A percentile compares a stretch with the other conserved stretches of the same genome.
phyloP scores from a whole-genome alignment of 2,113 vertebrate species.

The Ranitomeya imitator region DNA sequence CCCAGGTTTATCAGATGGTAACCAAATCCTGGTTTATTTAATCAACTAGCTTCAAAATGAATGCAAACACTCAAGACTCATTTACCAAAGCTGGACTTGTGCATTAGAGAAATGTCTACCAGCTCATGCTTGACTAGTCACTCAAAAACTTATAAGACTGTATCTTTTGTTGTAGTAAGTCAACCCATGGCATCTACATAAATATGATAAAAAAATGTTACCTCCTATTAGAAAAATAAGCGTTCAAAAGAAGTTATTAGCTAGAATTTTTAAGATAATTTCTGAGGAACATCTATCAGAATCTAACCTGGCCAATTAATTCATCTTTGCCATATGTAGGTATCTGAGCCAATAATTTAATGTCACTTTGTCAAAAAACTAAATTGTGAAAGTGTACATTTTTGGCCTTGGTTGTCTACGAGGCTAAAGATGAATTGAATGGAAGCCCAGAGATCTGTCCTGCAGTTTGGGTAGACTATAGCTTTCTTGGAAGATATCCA shows the following conservation, averaged over 20 bases:
- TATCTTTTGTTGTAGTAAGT: neutral
- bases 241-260: neutral
- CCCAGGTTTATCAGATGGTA: conserved; percentile 46
- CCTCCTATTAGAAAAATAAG: neutral
- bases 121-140: neutral
- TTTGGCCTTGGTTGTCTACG: neutral
- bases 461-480: neutral
- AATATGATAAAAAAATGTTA: neutral
- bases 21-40: conserved; percentile 17
- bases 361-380: neutral
- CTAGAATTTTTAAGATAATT: neutral
- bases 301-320: neutral
- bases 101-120: neutral
- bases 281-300: neutral
- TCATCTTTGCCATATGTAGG: neutral
- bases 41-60: neutral
- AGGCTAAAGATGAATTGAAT: neutral
- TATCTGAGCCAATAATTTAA: neutral
- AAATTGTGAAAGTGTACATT: neutral
- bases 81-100: neutral
- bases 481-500: neutral
- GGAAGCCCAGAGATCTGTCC: neutral
- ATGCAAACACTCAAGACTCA: neutral
- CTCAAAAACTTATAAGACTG: neutral
- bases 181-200: neutral